These are phyloP conservation scores for Bombus sibiricus DNA, from an alignment of 1,140 invertebrate species.

Conservation along the genomic window DNA sequence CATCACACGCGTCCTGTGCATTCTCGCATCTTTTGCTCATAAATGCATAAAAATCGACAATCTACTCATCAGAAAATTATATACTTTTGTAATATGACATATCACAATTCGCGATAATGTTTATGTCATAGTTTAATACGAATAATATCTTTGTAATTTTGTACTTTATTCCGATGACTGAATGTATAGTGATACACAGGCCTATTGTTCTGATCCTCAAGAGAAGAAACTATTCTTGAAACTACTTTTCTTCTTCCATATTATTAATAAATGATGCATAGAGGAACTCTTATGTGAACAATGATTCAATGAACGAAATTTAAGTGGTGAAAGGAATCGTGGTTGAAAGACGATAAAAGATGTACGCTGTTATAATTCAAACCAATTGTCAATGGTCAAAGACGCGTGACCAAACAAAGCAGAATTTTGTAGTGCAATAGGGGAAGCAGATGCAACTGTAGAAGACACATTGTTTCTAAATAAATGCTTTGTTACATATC, in stretches of 20 bases:
- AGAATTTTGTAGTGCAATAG: constrained; percentile 9
- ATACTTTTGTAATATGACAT: too few species aligned
- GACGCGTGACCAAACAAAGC: neutral
- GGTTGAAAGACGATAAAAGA: neutral
- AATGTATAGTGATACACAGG: too few species aligned
- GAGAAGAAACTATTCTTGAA: too few species aligned
- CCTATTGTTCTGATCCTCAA: too few species aligned
- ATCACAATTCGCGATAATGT: neutral
- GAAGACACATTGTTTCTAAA: constrained; percentile 19
- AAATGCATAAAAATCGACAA: too few species aligned
- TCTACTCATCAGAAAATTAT: too few species aligned
- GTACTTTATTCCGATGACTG: too few species aligned
- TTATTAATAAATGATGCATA: neutral
- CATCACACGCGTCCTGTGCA: too few species aligned
- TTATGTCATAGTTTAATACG: too few species aligned
- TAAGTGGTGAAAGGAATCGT: neutral
- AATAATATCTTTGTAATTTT: too few species aligned
- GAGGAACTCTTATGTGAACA: neutral
- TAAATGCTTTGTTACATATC: neutral
- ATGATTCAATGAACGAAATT: neutral
- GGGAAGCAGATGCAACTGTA: neutral
- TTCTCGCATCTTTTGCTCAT: too few species aligned
- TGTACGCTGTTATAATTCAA: too few species aligned
- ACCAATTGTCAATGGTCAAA: neutral
- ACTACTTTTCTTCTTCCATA: neutral